Conservation (phyloP, 2,113 vertebrate species). For the Zapus hudsonius region DNA sequence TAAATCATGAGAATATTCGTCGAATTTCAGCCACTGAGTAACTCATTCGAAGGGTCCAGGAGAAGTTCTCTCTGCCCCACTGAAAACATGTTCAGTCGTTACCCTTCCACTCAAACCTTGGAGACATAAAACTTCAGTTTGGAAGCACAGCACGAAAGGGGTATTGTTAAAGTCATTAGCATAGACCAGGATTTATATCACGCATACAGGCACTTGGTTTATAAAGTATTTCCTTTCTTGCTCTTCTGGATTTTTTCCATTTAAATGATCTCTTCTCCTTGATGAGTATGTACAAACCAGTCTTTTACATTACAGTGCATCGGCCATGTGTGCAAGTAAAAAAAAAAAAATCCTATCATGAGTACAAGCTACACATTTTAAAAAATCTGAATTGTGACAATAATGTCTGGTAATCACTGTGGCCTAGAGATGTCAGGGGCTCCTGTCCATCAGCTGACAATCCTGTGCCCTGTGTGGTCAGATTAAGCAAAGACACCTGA, state of each 20-base stretch:
- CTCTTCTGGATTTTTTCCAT: not conserved
- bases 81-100: not conserved
- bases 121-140: not conserved
- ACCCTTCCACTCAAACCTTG: not conserved
- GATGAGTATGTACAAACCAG: not conserved
- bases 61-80: not conserved
- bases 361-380: not conserved
- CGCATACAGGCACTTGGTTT: not conserved
- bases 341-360: not conserved
- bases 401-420: not conserved
- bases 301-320: constrained; percentile 7
- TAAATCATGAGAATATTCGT: not conserved
- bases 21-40: not conserved
- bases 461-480: accelerated
- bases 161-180: not conserved
- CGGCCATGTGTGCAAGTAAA: not conserved
- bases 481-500: not conserved
- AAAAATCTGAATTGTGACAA: not conserved
- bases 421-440: not conserved
- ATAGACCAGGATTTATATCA: not conserved
- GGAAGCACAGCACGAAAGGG: not conserved
- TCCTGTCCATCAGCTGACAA: not conserved
- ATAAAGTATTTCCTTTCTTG: not conserved
- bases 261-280: not conserved
- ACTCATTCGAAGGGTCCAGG: not conserved